phyloP scores from a whole-genome alignment of 2,888 invertebrate species.

The Tetragonisca angustula region DNA sequence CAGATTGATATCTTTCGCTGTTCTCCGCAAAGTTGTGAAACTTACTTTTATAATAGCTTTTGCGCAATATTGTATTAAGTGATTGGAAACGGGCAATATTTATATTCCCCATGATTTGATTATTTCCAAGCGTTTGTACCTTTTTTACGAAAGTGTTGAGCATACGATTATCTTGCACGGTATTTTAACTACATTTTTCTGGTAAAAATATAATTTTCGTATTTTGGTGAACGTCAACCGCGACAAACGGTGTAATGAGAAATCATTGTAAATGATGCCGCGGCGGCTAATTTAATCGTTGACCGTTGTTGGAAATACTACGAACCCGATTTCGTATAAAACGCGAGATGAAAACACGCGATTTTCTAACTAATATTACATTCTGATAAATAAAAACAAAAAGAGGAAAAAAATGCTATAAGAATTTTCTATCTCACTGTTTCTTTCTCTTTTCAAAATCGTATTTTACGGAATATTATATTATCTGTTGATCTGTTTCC shows the following conservation, averaged over 20 bases:
- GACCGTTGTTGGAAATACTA: not conserved
- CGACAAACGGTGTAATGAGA: not conserved
- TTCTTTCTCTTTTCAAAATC: not conserved
- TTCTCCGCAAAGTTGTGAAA: constrained; percentile 14
- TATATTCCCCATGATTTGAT: constrained; percentile 19
- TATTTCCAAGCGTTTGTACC: constrained; percentile 31
- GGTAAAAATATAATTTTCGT: constrained; percentile 24
- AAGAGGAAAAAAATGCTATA: not conserved
- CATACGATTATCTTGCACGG: constrained; percentile 24
- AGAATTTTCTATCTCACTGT: not conserved
- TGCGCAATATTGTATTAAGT: constrained; percentile 26
- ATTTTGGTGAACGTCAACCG: constrained; percentile 12
- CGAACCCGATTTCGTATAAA: not conserved
- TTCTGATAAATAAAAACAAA: not conserved
- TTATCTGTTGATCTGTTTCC: not conserved
- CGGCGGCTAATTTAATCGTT: constrained; percentile 1
- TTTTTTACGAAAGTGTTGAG: constrained; percentile 21
- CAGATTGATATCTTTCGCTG: constrained; percentile 1
- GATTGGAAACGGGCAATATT: not conserved
- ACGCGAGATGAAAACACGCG: not conserved
- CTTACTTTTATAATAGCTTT: constrained; percentile 28
- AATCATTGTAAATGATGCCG: constrained; percentile 10
- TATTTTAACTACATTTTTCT: constrained; percentile 11
- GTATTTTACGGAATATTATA: not conserved
- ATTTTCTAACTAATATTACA: constrained; percentile 5